These are phyloP conservation scores for Triops cancriformis DNA, from an alignment of 1,140 invertebrate species.

Conservation along the genomic window DNA sequence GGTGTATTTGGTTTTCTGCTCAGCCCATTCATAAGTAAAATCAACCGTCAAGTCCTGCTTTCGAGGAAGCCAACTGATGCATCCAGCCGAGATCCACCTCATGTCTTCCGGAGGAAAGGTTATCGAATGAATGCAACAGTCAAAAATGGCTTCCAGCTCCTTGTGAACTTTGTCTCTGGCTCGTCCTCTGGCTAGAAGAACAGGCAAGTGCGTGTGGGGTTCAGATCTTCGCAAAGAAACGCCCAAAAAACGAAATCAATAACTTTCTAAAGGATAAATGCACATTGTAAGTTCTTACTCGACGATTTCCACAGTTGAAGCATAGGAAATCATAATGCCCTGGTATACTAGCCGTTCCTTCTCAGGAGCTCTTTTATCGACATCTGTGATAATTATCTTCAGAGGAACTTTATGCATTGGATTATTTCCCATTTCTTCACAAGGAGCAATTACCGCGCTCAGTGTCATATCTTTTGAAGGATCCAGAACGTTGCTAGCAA, in stretches of 20 bases:
- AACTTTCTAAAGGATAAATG: neutral
- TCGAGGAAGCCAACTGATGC: neutral
- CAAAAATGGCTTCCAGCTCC: neutral
- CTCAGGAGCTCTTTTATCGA: neutral
- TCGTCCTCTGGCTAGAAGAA: constrained; percentile 11
- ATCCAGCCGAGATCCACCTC: constrained; percentile 11
- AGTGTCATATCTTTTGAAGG: neutral
- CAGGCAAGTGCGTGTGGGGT: neutral
- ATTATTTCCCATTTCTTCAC: neutral
- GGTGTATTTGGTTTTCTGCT: neutral
- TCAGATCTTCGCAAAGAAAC: neutral
- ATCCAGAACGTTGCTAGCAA: neutral
- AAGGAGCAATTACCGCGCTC: neutral
- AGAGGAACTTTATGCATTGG: neutral
- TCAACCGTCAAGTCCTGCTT: neutral
- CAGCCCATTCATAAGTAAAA: neutral
- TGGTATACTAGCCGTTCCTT: neutral
- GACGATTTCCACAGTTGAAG: neutral
- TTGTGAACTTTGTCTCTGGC: constrained; percentile 8
- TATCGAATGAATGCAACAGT: constrained; percentile 11
- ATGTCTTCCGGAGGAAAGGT: constrained; percentile 14
- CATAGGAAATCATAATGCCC: neutral
- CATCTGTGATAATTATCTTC: neutral
- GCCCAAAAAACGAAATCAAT: neutral
- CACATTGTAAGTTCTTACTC: neutral